These are phyloP conservation scores for Chionis minor DNA, from an alignment of 2,113 vertebrate genomes.

Conservation along the genomic window DNA sequence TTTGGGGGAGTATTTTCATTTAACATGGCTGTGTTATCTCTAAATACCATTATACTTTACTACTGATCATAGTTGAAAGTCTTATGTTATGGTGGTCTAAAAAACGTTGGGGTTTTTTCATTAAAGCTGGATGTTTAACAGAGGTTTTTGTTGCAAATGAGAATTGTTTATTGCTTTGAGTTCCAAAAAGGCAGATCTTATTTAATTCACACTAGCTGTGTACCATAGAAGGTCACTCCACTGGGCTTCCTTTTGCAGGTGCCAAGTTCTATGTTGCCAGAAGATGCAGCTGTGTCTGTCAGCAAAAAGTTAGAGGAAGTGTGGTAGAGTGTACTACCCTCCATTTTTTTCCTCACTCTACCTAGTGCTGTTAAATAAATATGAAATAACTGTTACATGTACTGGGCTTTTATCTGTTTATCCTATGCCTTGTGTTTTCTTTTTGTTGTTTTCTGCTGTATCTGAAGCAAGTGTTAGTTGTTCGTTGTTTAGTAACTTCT, in stretches of 20 bases:
- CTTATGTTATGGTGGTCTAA: neutral
- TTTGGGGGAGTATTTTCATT: neutral
- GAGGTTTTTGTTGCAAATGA: neutral
- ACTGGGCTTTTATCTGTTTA: neutral
- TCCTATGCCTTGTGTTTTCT: neutral
- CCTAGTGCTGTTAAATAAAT: neutral
- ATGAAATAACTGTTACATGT: accelerated
- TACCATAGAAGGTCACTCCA: neutral
- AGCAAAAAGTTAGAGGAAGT: neutral
- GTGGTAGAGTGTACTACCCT: neutral
- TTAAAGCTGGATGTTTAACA: neutral
- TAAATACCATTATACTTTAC: neutral
- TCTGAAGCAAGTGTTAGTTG: neutral
- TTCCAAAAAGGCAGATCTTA: neutral
- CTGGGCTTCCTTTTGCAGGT: neutral
- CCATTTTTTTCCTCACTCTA: neutral
- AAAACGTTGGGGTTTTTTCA: neutral
- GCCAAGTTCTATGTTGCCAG: neutral
- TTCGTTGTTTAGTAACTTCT: neutral
- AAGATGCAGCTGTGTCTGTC: neutral
- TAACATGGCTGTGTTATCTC: neutral
- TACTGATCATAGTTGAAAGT: neutral
- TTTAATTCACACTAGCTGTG: neutral
- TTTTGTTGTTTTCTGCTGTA: neutral
- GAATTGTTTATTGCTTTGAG: neutral